Conservation (phyloP, 2,888 invertebrate species). For the Auanema freiburgensis region DNA sequence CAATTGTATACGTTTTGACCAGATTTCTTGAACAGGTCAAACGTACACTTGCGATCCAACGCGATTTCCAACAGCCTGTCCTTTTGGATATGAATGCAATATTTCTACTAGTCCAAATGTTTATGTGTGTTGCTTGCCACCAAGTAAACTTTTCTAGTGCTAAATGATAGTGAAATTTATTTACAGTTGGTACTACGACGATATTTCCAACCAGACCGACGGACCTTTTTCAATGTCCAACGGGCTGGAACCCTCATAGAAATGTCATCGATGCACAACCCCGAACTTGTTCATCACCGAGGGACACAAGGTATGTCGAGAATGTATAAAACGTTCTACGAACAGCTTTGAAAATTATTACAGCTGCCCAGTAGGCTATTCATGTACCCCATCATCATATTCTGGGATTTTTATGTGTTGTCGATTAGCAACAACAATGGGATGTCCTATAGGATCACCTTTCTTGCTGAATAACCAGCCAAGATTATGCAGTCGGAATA, state of each 20-base stretch:
- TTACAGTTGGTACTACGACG: constrained; percentile 15
- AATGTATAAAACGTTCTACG: neutral
- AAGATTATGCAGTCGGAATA: constrained; percentile 34
- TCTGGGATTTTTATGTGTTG: constrained; percentile 51
- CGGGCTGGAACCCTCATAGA: constrained; percentile 46
- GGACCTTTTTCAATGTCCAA: constrained; percentile 30
- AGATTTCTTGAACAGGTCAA: constrained; percentile 25
- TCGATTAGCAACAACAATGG: constrained; percentile 48
- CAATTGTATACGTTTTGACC: neutral
- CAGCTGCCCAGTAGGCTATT: constrained; percentile 47
- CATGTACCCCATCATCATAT: constrained; percentile 42
- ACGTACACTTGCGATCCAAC: constrained; percentile 45
- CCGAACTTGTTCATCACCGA: constrained; percentile 31
- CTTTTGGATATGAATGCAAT: constrained; percentile 54
- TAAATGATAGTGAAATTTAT: neutral
- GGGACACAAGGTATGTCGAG: constrained; percentile 30
- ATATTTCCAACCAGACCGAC: constrained; percentile 5
- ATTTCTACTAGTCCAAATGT: constrained; percentile 39
- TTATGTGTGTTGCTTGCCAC: constrained; percentile 55
- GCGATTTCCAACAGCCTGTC: constrained; percentile 45
- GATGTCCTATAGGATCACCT: constrained; percentile 40
- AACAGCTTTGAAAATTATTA: neutral
- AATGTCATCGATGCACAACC: constrained; percentile 33
- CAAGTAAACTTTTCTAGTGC: neutral
- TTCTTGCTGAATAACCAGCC: constrained; percentile 41